Evolutionary conservation across 2,113 vertebrate genomes (phyloP).

Genomic region (Menidia beryllina): DNA sequence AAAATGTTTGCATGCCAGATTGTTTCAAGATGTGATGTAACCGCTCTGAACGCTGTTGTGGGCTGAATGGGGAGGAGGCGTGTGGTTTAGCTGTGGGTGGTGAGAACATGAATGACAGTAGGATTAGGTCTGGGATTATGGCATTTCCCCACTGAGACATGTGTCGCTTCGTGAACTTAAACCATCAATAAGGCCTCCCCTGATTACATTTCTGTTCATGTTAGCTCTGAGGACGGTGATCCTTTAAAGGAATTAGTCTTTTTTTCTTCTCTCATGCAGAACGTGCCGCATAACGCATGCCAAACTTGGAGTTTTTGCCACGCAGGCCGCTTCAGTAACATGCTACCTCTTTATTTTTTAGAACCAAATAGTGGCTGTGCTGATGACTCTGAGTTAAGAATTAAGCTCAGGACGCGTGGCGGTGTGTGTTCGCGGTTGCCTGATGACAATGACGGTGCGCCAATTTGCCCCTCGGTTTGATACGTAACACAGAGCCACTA

Average conservation of each 20-base stretch:
- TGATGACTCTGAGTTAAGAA: constrained; percentile 24
- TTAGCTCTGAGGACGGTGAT: neutral
- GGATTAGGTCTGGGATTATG: constrained; percentile 31
- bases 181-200: constrained; percentile 10
- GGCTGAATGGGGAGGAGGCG: neutral
- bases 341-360: constrained; percentile 12
- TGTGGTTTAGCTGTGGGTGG: constrained; percentile 31
- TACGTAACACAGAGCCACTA: constrained; percentile 56
- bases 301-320: neutral
- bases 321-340: neutral
- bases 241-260: neutral
- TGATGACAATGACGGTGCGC: constrained; percentile 33
- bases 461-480: constrained; percentile 56
- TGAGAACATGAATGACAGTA: constrained; percentile 37
- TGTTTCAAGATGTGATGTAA: constrained; percentile 53
- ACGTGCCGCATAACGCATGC: neutral
- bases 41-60: neutral
- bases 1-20: constrained; percentile 27
- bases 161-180: constrained; percentile 15
- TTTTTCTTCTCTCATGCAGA: neutral
- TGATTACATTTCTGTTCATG: neutral
- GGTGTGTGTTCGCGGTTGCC: constrained; percentile 23
- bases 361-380: constrained; percentile 9
- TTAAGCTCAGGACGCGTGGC: constrained; percentile 29
- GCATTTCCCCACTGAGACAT: constrained; percentile 26